These are phyloP conservation scores for Cerceris rybyensis DNA, from an alignment of 2,888 invertebrate genomes.

Conservation along the genomic window DNA sequence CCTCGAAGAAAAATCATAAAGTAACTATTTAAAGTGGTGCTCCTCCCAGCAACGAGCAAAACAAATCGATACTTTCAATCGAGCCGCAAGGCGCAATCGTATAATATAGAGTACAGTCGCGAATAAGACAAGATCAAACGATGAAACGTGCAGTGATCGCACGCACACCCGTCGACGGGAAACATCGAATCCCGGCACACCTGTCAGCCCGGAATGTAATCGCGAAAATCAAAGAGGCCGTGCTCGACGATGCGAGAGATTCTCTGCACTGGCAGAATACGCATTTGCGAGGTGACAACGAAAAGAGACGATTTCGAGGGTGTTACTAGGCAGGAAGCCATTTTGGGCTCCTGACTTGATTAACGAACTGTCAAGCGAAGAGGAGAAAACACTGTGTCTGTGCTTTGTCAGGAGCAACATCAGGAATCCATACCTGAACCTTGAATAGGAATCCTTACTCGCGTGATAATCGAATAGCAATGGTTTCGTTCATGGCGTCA, in stretches of 20 bases:
- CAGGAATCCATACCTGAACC: conserved; percentile 56
- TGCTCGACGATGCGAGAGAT: conserved; percentile 66
- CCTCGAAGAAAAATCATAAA: too few species aligned
- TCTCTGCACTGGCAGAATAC: conserved; percentile 61
- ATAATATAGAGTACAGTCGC: conserved; percentile 38
- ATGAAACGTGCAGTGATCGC: conserved; percentile 24
- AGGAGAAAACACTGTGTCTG: conserved; percentile 36
- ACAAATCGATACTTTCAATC: conserved; percentile 35
- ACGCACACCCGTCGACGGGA: conserved; percentile 23
- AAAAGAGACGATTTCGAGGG: conserved; percentile 72
- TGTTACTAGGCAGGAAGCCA: conserved; percentile 81
- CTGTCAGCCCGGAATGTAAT: conserved; percentile 79
- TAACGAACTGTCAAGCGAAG: conserved; percentile 64
- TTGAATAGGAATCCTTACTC: conserved; percentile 59
- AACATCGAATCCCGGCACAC: conserved; percentile 60
- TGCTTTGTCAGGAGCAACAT: conserved; percentile 45
- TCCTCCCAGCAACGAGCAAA: conserved; percentile 1
- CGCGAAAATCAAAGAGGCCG: conserved; percentile 77
- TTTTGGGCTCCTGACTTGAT: conserved; percentile 76
- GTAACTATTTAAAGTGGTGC: background rate
- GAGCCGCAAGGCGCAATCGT: conserved; percentile 34
- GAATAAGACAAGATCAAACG: conserved; percentile 67
- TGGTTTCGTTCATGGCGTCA: conserved; percentile 40
- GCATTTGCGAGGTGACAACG: conserved; percentile 67
- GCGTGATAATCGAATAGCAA: conserved; percentile 60